phyloP scores from a whole-genome alignment of 2,888 invertebrate genomes.

The Thecocarcelia acutangulata region DNA sequence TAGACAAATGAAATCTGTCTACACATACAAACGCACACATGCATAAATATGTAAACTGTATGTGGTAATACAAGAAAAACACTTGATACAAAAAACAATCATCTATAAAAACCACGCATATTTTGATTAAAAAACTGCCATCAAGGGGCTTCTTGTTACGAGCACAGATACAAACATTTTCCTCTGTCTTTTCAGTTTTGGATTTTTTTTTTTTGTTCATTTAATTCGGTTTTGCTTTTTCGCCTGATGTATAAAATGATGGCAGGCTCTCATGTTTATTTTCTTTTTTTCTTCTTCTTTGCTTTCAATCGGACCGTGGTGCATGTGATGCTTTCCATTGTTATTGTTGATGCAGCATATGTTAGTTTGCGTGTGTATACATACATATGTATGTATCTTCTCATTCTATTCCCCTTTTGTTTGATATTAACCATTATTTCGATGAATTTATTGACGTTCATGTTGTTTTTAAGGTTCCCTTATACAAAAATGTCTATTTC shows the following conservation, averaged over 20 bases:
- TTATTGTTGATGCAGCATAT: neutral
- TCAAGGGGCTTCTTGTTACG: constrained; percentile 49
- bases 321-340: constrained; percentile 19
- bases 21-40: too few species aligned
- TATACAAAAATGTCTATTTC: too few species aligned
- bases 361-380: neutral
- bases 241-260: constrained; percentile 29
- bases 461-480: constrained; percentile 6
- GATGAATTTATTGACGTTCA: constrained; percentile 76
- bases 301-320: neutral
- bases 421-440: constrained; percentile 76
- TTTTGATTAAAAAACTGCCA: constrained; percentile 25
- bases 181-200: neutral
- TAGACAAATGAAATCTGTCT: too few species aligned
- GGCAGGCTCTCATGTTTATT: too few species aligned
- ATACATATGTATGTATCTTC: neutral
- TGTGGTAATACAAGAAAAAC: constrained; percentile 41
- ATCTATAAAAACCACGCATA: constrained; percentile 1
- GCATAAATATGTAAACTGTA: constrained; percentile 39
- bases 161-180: too few species aligned
- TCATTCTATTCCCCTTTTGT: constrained; percentile 65
- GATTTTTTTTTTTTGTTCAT: neutral
- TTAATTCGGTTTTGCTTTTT: constrained; percentile 13
- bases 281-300: too few species aligned
- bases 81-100: constrained; percentile 46